These are phyloP conservation scores for Mesoligia furuncula DNA, from an alignment of 2,888 invertebrate species.

Conservation along the genomic window DNA sequence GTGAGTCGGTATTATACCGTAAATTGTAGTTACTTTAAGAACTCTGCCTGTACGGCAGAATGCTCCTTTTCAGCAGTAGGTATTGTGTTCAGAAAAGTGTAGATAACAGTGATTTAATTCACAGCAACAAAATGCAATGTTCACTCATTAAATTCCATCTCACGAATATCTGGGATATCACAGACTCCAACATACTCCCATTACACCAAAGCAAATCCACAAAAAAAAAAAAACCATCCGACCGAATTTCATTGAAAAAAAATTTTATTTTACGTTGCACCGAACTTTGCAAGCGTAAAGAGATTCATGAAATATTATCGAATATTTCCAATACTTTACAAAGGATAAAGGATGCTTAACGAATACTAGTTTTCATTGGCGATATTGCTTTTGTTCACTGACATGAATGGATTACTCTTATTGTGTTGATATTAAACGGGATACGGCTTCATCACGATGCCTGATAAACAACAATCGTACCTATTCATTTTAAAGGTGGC, in stretches of 20 bases:
- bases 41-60: too few relatives aligned
- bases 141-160: neutral
- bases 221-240: neutral
- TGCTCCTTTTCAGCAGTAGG: neutral
- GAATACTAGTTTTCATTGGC: conserved; percentile 83
- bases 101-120: neutral
- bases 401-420: conserved; percentile 81
- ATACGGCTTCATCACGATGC: conserved; percentile 73
- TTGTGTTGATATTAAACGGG: conserved; percentile 78
- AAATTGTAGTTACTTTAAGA: neutral
- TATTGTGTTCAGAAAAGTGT: neutral
- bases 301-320: conserved; percentile 59
- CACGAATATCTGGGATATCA: neutral
- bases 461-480: conserved; percentile 65
- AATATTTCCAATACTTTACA: conserved; percentile 75
- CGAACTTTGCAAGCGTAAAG: conserved; percentile 31
- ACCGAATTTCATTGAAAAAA: conserved; percentile 3
- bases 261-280: conserved; percentile 13
- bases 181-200: neutral
- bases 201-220: neutral
- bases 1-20: neutral
- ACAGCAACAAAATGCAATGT: neutral
- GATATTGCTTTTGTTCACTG: conserved; percentile 87
- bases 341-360: conserved; percentile 83
- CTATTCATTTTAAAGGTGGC: conserved; percentile 51